A percentile compares a stretch with the other conserved stretches of the same genome.
These are phyloP conservation scores for Drosophila pandora DNA, from an alignment of 1,140 invertebrate genomes.

Conservation along the genomic window DNA sequence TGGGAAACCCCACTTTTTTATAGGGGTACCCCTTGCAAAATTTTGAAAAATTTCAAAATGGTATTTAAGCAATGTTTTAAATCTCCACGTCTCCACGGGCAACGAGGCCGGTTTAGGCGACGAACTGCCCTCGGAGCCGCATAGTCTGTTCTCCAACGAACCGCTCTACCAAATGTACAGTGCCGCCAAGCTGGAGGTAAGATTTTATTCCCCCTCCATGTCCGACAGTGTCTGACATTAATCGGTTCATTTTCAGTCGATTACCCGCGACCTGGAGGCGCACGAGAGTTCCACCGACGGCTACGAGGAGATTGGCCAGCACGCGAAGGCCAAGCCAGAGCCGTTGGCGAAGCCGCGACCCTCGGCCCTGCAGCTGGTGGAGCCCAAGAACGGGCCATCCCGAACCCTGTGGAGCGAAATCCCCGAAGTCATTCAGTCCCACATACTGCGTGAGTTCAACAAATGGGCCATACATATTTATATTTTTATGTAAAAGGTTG, in stretches of 20 bases:
- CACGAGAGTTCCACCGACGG: constrained; percentile 88
- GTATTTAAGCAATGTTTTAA: too few relatives aligned
- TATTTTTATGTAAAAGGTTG: too few relatives aligned
- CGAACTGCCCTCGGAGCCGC: constrained; percentile 67
- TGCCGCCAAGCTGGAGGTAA: constrained; percentile 89
- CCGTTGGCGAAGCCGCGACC: constrained; percentile 81
- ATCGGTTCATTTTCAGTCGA: constrained; percentile 83
- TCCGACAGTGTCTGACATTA: background rate
- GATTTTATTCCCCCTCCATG: background rate
- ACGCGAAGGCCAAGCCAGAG: constrained; percentile 45
- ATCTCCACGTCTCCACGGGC: constrained; percentile 82
- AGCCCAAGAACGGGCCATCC: constrained; percentile 87
- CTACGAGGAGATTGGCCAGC: constrained; percentile 89
- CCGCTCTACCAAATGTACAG: constrained; percentile 96
- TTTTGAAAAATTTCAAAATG: too few relatives aligned
- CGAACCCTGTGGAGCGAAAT: constrained; percentile 97
- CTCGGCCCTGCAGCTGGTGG: constrained; percentile 88
- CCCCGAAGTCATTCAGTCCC: constrained; percentile 92
- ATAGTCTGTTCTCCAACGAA: constrained; percentile 88
- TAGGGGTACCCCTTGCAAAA: too few relatives aligned
- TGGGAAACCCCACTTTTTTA: too few relatives aligned
- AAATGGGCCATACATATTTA: background rate
- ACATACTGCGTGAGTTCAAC: constrained; percentile 88
- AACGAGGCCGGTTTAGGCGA: constrained; percentile 78
- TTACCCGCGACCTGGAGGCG: constrained; percentile 85